These are phyloP conservation scores for Xiphophorus couchianus DNA, from an alignment of 2,113 vertebrate species.

Conservation along the genomic window DNA sequence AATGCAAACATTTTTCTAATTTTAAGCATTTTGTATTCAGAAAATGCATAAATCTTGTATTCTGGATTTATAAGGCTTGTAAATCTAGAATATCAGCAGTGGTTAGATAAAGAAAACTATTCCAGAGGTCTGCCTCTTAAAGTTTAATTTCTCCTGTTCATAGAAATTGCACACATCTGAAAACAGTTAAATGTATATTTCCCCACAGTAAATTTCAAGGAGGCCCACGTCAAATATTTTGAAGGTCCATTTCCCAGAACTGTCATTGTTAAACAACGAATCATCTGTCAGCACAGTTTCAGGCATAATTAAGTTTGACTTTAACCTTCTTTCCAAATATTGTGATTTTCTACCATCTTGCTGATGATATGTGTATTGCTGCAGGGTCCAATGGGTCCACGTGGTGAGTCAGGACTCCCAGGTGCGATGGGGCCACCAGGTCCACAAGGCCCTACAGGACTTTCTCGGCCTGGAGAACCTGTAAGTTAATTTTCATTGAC, in stretches of 20 bases:
- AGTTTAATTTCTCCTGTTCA: not conserved
- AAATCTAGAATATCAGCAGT: not conserved
- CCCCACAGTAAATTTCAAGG: constrained; percentile 26
- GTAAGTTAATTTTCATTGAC: constrained; percentile 68
- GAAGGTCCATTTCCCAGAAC: constrained; percentile 18
- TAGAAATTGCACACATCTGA: constrained; percentile 53
- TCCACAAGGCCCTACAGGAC: constrained; percentile 93
- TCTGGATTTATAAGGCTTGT: not conserved
- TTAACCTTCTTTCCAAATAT: not conserved
- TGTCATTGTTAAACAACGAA: not conserved
- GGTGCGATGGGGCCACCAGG: constrained; percentile 93
- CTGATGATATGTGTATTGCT: constrained; percentile 34
- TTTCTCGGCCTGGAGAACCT: constrained; percentile 95
- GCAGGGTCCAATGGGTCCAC: constrained; percentile 89
- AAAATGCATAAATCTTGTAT: no score
- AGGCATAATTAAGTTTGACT: constrained; percentile 11
- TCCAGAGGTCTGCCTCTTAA: no score
- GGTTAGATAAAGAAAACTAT: not conserved
- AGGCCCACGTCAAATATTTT: constrained; percentile 8
- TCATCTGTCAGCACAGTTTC: constrained; percentile 16
- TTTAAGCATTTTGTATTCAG: no score
- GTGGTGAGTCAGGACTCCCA: constrained; percentile 87
- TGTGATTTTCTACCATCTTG: constrained; percentile 14
- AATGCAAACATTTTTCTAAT: not conserved
- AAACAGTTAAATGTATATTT: constrained; percentile 58